Base-by-base conservation (phyloP, 1,140 invertebrate species). In the Neelides sp. region DNA sequence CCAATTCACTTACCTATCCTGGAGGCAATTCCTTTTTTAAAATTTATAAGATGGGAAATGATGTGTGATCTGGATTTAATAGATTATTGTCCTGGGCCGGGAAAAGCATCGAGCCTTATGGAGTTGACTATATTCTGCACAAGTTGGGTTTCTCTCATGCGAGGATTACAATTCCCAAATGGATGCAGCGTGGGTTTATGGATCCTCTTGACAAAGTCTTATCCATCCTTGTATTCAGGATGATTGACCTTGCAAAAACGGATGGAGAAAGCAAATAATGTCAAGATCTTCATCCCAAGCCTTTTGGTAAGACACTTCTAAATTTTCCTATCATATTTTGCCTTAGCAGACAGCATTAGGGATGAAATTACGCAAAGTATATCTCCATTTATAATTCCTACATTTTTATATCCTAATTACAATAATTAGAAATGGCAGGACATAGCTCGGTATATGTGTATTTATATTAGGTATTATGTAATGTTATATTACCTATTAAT, bases 131-230 rank as follows among this genome's bases (percentile, higher is more conserved):
- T 66, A 94, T 97, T 58, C 73, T 97, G 27, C 89, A 97, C 70
- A 93, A 94, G 68, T 72, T 98, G 4, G 93, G 93, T 12, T 98
- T 98, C 66, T 82, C 84, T 49, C 94, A 98, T 69, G 94, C 95
- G 2, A 75, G 93, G 35, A 92, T 85, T 34, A 98, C 95, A 27
- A 98, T 98, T 65, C 95, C 95, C 17, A 98, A 98, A 71, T 98
- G 94, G 90, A 78, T 97, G 70, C 95, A 98, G 69, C 74, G 95
- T 49, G 93, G 93, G 22, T 87, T 93, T 58, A 89, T 97, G 79
- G 95, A 98, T 72, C 90, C 91, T 0, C 66, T 93, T 22, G 91
- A 95, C 68, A 87, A 87, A 68, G 74, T 92, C 2, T 54, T 76
- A 13, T 71, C 74, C 3, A 57, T 71, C 15, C 61, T 74, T 4